A percentile compares a stretch with the other conserved stretches of the same genome.
phyloP scores from a whole-genome alignment of 2,888 invertebrate genomes.

The Caenorhabditis afra region DNA sequence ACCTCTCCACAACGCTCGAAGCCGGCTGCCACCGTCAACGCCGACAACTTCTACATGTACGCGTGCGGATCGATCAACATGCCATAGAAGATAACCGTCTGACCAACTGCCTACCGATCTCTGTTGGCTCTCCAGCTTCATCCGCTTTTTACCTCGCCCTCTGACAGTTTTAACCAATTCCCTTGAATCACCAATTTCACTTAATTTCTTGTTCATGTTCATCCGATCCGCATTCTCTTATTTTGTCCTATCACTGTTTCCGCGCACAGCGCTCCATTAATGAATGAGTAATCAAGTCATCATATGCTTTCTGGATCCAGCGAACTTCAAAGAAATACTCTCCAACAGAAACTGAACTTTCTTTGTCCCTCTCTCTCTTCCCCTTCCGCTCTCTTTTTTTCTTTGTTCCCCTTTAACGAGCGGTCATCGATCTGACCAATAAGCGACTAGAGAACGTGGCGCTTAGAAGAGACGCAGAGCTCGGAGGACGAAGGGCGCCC shows the following conservation, averaged over 20 bases:
- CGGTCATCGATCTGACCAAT: constrained; percentile 44
- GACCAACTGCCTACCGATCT: neutral
- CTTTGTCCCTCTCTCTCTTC: neutral
- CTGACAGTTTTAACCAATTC: no score
- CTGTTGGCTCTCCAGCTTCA: neutral
- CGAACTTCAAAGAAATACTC: no score
- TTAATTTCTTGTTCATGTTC: no score
- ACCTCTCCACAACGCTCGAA: constrained; percentile 50
- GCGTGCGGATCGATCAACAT: constrained; percentile 61
- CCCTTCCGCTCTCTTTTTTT: neutral
- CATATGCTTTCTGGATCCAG: no score
- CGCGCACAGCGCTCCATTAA: no score
- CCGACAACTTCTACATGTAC: constrained; percentile 59
- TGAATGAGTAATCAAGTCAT: no score
- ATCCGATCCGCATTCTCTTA: no score
- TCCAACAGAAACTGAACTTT: neutral
- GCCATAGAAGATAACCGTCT: constrained; percentile 24
- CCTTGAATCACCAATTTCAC: no score
- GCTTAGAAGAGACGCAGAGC: constrained; percentile 14
- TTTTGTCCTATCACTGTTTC: no score
- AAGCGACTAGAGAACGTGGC: constrained; percentile 18
- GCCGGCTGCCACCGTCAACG: constrained; percentile 52
- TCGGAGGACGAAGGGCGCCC: neutral
- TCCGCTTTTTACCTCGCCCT: no score
- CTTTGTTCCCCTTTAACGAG: constrained; percentile 22